Base-by-base conservation (phyloP, 2,797 vertebrate genomes). In the Microhierax caerulescens region DNA sequence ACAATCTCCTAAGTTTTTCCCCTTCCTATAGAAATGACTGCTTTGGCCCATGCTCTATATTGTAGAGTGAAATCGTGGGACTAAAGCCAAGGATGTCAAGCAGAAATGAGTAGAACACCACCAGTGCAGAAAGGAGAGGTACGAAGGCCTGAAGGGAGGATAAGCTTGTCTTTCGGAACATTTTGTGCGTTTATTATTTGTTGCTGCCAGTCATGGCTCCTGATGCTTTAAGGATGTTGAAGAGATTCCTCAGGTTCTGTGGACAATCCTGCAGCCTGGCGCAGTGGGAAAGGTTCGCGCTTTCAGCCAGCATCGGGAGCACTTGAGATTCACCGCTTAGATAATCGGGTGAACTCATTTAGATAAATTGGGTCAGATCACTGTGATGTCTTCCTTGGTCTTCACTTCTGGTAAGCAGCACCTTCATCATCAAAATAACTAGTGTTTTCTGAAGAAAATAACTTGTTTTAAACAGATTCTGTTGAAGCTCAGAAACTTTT, bases 1-100 rank as follows among this genome's bases (percentile, higher is more conserved):
- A 15, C 5, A 24, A 3, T 11, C 50, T 82, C 6, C 17, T 47
- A 7, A 63, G 18, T 23, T 28, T 87, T 87, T 45, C 11, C 15
- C 10, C 28, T 28, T 20, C 9, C 18, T 72, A 0, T 30, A 34
- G 0, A 5, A 79, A 68, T 68, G 3, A 37, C 6, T 63, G 2
- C 11, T n/a, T 77, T 68, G 15, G 11, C 15, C 41, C 19, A 5
- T 56, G 27, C 5, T 59, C 4, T 60, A 0, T 56, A 4, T 8
- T 65, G 16, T 12, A n/a, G 43, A 56, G 34, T 57, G 69, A 34
- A 87, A 45, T 12, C 2, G 2, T 43, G 21, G 8, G 4, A 25
- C 16, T 53, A 1, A 79, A 56, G 21, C 54, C 24, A 23, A 57
- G 22, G 18, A 12, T 37, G 4, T 11, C 2, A 32, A 7, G 2